phyloP scores from a whole-genome alignment of 2,113 vertebrate species.

The Zingel zingel region DNA sequence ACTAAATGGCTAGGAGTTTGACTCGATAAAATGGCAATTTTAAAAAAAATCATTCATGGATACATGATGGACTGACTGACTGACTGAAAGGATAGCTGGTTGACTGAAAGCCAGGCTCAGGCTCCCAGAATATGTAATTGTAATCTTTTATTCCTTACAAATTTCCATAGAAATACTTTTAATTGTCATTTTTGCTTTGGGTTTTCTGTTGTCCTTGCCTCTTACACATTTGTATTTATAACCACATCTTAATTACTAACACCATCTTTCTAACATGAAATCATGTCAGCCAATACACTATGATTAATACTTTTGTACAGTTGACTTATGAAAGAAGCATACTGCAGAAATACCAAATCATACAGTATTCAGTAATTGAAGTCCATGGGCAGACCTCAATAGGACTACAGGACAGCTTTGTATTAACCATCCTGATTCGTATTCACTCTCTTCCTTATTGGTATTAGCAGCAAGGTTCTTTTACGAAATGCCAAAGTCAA shows the following conservation, averaged over 20 bases:
- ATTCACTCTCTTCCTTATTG: slow-evolving; percentile 24
- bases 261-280: not conserved
- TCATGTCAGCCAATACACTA: not conserved
- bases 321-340: slow-evolving; percentile 1
- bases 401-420: not conserved
- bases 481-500: slow-evolving; percentile 7
- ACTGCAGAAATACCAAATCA: not conserved
- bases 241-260: not conserved
- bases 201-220: not conserved
- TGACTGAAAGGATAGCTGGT: slow-evolving; percentile 12
- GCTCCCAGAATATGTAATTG: slow-evolving; percentile 3
- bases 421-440: not conserved
- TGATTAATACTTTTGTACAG: not conserved
- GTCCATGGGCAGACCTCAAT: slow-evolving; percentile 3
- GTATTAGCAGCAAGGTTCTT: slow-evolving; percentile 7
- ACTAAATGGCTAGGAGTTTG: slow-evolving; percentile 9
- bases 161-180: not conserved
- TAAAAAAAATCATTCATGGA: slow-evolving; percentile 20
- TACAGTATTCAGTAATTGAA: slow-evolving; percentile 18
- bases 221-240: not conserved
- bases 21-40: slow-evolving; percentile 22
- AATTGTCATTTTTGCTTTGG: not conserved
- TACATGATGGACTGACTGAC: slow-evolving; percentile 28
- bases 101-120: not conserved
- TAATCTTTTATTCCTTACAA: not conserved